Base-by-base conservation (phyloP, 2,797 vertebrate genomes). In the Lates japonicus region DNA sequence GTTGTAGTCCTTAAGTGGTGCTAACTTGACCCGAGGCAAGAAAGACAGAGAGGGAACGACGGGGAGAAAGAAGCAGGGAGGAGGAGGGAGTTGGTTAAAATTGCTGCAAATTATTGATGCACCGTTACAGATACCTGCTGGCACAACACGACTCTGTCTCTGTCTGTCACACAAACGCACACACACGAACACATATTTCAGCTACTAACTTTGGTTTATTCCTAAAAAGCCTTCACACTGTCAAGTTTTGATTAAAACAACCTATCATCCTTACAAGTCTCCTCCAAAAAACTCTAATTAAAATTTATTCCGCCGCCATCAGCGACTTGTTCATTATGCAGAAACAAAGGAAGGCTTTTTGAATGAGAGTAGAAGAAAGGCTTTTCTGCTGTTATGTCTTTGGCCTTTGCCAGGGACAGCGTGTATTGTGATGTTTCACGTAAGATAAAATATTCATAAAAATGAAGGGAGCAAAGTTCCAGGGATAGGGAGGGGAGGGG, bases 1-100 rank as follows among this genome's bases (percentile, higher is more conserved):
- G 89, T 86, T 91, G 90, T 93, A 85, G 92, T 92, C 90, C 91
- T 94, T 94, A 93, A 95, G 91, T 94, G 93, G 87, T 93, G 90
- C 90, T 94, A 88, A 92, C 91, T 90, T 95, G 93, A 95, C 94
- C 94, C n/a, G 83, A 93, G 94, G 95, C 95, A 58, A 89, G 71
- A 86, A 83, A 80, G 78, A 86, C 80, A 78, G 87, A 79, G 78
- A 75, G 76, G 59, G 79, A 83, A 41, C 29, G 70, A 75, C 42
- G 63, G 66, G 60, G 58, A 73, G 80, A 74, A 61, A 75, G 73
- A 82, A 51, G 60, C 63, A 74, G 76, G 75, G 74, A 78, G 74
- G 78, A 73, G 78, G 80, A 78, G 82, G 72, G 73, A 73, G 81
- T 39, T 79, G 78, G 31, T 87, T 77, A 83, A 85, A 92, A 84